Evolutionary conservation across 1,140 invertebrate species (phyloP).

Genomic region (Medauroidea extradentata): DNA sequence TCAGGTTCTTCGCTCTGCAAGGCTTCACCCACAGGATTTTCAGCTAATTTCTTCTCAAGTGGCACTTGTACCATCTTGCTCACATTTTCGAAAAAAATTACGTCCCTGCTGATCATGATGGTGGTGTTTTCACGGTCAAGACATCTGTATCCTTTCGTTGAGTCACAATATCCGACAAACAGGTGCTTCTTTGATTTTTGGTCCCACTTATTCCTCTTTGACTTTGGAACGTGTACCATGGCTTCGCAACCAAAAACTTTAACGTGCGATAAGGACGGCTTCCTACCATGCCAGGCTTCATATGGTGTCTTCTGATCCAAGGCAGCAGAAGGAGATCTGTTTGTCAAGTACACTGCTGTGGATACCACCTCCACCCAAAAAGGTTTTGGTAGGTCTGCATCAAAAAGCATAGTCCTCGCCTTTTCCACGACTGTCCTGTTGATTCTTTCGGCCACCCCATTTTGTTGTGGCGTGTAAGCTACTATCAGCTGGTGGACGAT

Average conservation of each 20-base stretch:
- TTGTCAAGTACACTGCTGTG: slow-evolving; percentile 41
- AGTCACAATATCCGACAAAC: slow-evolving; percentile 26
- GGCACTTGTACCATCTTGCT: background rate
- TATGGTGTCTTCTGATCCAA: slow-evolving; percentile 1
- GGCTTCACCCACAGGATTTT: background rate
- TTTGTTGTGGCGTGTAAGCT: slow-evolving; percentile 41
- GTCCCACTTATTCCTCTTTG: slow-evolving; percentile 11
- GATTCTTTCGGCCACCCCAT: slow-evolving; percentile 41
- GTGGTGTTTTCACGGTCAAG: slow-evolving; percentile 19
- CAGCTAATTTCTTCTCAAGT: too few species aligned
- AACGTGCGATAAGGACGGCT: slow-evolving; percentile 14
- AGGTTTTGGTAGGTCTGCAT: slow-evolving; percentile 32
- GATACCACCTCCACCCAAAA: slow-evolving; percentile 47
- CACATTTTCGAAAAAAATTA: slow-evolving; percentile 31
- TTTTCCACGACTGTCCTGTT: slow-evolving; percentile 42
- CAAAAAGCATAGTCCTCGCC: slow-evolving; percentile 35
- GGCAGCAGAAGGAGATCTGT: slow-evolving; percentile 30
- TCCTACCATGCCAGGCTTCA: slow-evolving; percentile 11
- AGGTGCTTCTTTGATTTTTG: slow-evolving; percentile 7
- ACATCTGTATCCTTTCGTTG: slow-evolving; percentile 20
- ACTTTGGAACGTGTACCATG: slow-evolving; percentile 13
- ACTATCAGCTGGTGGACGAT: slow-evolving; percentile 27
- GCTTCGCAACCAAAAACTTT: slow-evolving; percentile 21
- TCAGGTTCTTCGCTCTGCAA: background rate
- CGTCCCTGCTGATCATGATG: slow-evolving; percentile 32